phyloP scores from a whole-genome alignment of 2,113 vertebrate species.

The Takifugu flavidus region DNA sequence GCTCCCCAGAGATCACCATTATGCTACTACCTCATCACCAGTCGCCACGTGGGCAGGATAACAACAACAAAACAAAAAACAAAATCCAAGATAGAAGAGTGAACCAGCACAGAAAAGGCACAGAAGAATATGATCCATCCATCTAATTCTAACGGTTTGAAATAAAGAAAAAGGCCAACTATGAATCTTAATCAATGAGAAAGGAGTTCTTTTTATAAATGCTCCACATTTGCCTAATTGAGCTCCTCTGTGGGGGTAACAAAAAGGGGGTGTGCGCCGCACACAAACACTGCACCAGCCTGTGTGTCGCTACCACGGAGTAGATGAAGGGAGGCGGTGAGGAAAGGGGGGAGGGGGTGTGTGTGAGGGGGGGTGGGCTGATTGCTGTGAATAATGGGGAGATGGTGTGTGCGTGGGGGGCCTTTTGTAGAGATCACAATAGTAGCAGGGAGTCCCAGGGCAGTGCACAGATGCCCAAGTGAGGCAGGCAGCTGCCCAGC shows the following conservation, averaged over 20 bases:
- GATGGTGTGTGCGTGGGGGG: conserved; percentile 52
- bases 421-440: conserved; percentile 74
- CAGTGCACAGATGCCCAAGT: conserved; percentile 68
- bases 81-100: conserved; percentile 25
- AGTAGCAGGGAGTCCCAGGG: conserved; percentile 64
- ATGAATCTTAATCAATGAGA: conserved; percentile 54
- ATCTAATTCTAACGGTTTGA: conserved; percentile 2
- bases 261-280: conserved; percentile 18
- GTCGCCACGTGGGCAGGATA: conserved; percentile 43
- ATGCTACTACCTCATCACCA: conserved; percentile 46
- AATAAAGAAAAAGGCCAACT: conserved; percentile 30
- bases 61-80: conserved; percentile 21
- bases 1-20: conserved; percentile 48
- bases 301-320: conserved; percentile 38
- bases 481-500: conserved; percentile 66
- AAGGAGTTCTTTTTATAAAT: conserved; percentile 49
- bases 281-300: conserved; percentile 54
- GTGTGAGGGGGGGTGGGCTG: conserved; percentile 15
- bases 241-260: conserved; percentile 45
- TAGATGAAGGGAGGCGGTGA: conserved; percentile 33
- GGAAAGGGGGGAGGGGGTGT: conserved; percentile 5
- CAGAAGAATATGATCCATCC: neutral
- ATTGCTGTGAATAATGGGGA: conserved; percentile 63
- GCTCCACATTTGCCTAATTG: conserved; percentile 62
- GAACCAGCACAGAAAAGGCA: conserved; percentile 9